Evolutionary conservation across 2,888 invertebrate species (phyloP).

Genomic region (Spicauda simplicius): DNA sequence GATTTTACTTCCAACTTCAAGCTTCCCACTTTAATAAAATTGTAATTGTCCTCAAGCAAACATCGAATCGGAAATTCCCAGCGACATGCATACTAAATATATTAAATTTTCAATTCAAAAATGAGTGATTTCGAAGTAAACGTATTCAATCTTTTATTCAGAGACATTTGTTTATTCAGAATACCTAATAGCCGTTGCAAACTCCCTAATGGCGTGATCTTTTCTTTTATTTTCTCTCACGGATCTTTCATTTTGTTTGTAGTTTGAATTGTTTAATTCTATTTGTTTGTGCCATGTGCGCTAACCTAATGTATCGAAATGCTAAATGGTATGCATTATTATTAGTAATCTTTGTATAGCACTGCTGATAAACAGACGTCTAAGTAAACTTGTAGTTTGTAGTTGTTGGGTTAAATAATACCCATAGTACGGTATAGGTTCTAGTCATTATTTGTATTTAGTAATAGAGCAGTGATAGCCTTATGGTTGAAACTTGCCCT

Average conservation of each 20-base stretch:
- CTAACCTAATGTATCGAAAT: too few species aligned
- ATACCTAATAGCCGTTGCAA: slow-evolving; percentile 26
- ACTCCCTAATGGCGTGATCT: slow-evolving; percentile 17
- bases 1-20: too few species aligned
- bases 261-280: slow-evolving; percentile 12
- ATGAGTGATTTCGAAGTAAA: slow-evolving; percentile 34
- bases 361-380: too few species aligned
- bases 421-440: too few species aligned
- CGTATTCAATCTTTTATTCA: slow-evolving; percentile 36
- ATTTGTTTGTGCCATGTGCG: too few species aligned
- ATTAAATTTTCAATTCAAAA: slow-evolving; percentile 35
- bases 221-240: slow-evolving; percentile 6
- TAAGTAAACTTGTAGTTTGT: too few species aligned
- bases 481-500: too few species aligned
- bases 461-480: too few species aligned
- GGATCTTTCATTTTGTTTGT: background rate
- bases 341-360: too few species aligned
- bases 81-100: slow-evolving; percentile 31
- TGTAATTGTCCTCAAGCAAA: slow-evolving; percentile 22
- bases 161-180: slow-evolving; percentile 36
- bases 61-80: slow-evolving; percentile 10
- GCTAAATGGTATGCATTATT: too few species aligned
- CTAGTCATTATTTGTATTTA: too few species aligned
- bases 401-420: too few species aligned
- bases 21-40: background rate